Percentiles rank a stretch among this genome's conserved stretches.
Evolutionary conservation across 2,797 vertebrate species (phyloP).

Genomic region (Ataeniobius toweri): DNA sequence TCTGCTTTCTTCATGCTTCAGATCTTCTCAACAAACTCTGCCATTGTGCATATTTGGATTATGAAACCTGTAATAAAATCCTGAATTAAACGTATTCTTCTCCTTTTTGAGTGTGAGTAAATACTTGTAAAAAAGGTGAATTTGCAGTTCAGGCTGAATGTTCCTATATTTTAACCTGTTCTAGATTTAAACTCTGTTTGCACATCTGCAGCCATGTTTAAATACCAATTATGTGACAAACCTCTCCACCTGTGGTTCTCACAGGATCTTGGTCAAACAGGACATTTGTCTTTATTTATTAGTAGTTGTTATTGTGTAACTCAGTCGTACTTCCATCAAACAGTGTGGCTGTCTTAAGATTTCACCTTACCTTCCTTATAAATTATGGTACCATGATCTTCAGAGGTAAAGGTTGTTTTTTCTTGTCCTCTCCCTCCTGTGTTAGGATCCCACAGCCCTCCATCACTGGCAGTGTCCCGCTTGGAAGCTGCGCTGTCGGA

Average conservation of each 20-base stretch:
- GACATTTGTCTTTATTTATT: constrained; percentile 3
- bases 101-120: constrained; percentile 21
- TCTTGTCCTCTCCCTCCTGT: neutral
- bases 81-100: constrained; percentile 21
- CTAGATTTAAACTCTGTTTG: constrained; percentile 47
- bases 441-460: constrained; percentile 87
- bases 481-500: constrained; percentile 95
- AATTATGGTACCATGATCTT: neutral
- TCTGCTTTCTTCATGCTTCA: constrained; percentile 61
- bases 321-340: neutral
- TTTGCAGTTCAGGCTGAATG: constrained; percentile 31
- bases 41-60: constrained; percentile 14
- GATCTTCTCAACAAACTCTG: neutral
- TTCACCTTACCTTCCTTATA: neutral
- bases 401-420: neutral
- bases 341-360: neutral
- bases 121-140: constrained; percentile 38
- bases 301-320: too few species aligned
- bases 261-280: constrained; percentile 9
- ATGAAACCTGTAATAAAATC: neutral
- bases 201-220: constrained; percentile 28
- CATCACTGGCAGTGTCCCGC: constrained; percentile 89
- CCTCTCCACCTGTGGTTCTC: constrained; percentile 12
- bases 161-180: constrained; percentile 29
- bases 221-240: constrained; percentile 41